phyloP scores from a whole-genome alignment of 2,113 vertebrate genomes.

The Pelmatolapia mariae region DNA sequence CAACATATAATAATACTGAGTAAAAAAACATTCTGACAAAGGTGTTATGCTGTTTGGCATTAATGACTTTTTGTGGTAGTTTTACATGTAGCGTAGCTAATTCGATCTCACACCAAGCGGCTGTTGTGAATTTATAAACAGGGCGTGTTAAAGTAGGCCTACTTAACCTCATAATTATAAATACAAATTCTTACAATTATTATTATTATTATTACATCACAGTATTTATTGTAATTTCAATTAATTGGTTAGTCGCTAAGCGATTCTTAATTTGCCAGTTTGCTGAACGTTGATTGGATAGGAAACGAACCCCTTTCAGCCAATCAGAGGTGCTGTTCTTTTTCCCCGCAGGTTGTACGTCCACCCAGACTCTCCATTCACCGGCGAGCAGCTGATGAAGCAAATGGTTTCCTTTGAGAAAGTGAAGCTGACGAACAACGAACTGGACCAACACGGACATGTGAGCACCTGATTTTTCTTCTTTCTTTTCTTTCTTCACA shows the following conservation, averaged over 20 bases:
- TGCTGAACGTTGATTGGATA: background rate
- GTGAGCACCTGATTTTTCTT: conserved; percentile 69
- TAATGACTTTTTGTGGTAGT: background rate
- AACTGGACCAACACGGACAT: conserved; percentile 95
- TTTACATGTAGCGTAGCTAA: rapidly evolving
- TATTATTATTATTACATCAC: background rate
- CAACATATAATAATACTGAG: background rate
- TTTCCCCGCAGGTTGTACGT: conserved; percentile 82
- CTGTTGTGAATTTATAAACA: background rate
- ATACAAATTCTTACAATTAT: background rate
- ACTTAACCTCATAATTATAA: background rate
- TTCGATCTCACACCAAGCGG: background rate
- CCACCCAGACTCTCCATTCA: conserved; percentile 95
- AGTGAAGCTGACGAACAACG: conserved; percentile 98
- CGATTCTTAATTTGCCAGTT: background rate
- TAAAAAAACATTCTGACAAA: background rate
- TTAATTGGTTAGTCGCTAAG: background rate
- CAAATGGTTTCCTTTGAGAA: conserved; percentile 99
- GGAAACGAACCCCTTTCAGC: background rate
- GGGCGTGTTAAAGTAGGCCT: background rate
- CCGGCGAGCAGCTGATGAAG: conserved; percentile 93
- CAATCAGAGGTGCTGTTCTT: conserved; percentile 1
- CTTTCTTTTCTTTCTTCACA: background rate
- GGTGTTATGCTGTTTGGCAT: background rate
- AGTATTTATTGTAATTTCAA: background rate